phyloP scores from a whole-genome alignment of 2,797 vertebrate species.

The Muscicapa striata region DNA sequence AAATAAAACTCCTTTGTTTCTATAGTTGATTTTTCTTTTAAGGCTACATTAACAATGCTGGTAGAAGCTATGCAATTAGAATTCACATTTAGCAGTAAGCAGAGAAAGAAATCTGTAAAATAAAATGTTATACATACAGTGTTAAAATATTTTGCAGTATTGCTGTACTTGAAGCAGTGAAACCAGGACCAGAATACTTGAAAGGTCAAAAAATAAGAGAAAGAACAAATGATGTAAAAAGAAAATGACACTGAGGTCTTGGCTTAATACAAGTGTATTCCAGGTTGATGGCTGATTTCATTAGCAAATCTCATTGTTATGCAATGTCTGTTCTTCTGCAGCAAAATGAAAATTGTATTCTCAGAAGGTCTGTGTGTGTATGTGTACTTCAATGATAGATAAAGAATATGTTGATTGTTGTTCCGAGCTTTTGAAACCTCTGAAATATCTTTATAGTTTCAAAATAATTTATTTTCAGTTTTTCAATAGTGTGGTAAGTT shows the following conservation, averaged over 20 bases:
- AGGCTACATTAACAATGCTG: constrained; percentile 60
- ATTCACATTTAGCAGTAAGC: constrained; percentile 45
- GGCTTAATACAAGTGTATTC: constrained; percentile 98
- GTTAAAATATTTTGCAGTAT: constrained; percentile 57
- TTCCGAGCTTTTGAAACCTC: constrained; percentile 50
- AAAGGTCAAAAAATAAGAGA: constrained; percentile 78
- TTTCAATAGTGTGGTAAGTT: background rate
- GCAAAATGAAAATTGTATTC: constrained; percentile 99
- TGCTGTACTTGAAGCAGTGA: constrained; percentile 67
- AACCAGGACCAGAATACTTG: constrained; percentile 67
- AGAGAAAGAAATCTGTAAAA: constrained; percentile 60
- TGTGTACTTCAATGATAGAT: constrained; percentile 65
- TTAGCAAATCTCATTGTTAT: constrained; percentile 99
- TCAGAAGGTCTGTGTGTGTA: constrained; percentile 75
- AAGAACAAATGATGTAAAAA: constrained; percentile 88
- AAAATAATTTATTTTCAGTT: constrained; percentile 2
- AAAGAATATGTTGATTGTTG: constrained; percentile 62
- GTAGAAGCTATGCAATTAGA: constrained; percentile 59
- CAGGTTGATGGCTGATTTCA: constrained; percentile 99
- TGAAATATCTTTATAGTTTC: constrained; percentile 1
- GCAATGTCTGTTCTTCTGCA: constrained; percentile 99
- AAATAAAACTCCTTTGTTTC: constrained; percentile 69
- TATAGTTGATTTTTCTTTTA: constrained; percentile 68
- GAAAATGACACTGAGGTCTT: constrained; percentile 88
- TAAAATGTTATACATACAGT: background rate